Conservation (phyloP, 2,888 invertebrate genomes). For the Sabatieria punctata region DNA sequence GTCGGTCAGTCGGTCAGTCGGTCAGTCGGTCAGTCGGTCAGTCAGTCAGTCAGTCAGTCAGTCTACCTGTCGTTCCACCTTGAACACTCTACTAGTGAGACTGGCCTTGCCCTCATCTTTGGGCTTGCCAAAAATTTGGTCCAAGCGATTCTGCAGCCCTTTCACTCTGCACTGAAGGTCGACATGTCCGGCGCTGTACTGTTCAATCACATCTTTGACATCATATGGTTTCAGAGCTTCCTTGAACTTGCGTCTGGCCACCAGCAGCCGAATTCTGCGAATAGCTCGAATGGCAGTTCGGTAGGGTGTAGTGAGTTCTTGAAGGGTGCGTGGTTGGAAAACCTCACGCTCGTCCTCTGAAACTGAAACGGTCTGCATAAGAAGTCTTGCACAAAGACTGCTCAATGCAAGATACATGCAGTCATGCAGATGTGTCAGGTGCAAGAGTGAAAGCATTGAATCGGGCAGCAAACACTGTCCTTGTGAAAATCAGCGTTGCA, state of each 20-base stretch:
- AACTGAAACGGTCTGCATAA: too few relatives aligned
- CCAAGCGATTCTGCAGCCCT: constrained; percentile 52
- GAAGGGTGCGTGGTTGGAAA: constrained; percentile 20
- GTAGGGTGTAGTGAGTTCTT: constrained; percentile 62
- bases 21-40: too few relatives aligned
- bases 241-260: constrained; percentile 79
- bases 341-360: constrained; percentile 29
- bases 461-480: too few relatives aligned
- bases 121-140: constrained; percentile 44
- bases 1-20: too few relatives aligned
- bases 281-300: constrained; percentile 77
- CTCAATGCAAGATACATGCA: too few relatives aligned
- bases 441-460: too few relatives aligned
- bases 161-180: constrained; percentile 77
- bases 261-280: constrained; percentile 84
- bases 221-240: constrained; percentile 87
- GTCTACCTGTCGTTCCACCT: too few relatives aligned
- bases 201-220: constrained; percentile 90
- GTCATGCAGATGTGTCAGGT: too few relatives aligned
- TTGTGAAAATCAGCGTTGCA: too few relatives aligned
- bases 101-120: not conserved
- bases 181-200: constrained; percentile 60
- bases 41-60: too few relatives aligned
- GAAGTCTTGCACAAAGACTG: too few relatives aligned
- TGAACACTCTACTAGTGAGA: constrained; percentile 51